These are phyloP conservation scores for Choloepus hoffmanni DNA, from an alignment of 2,113 vertebrate species.

Conservation along the genomic window DNA sequence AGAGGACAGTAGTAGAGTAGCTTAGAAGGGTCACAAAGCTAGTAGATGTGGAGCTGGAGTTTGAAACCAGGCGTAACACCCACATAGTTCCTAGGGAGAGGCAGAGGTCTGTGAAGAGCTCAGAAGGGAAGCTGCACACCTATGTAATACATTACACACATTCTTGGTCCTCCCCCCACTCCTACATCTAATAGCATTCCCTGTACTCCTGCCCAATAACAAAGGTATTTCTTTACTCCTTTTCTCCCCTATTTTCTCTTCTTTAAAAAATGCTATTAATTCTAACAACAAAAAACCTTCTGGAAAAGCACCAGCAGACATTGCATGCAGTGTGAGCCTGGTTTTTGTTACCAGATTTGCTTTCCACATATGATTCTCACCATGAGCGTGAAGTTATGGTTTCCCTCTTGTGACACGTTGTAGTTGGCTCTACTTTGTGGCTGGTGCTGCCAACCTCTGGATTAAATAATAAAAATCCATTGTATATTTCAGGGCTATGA, in stretches of 20 bases:
- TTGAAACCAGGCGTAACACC: background rate
- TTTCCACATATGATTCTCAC: conserved; percentile 53
- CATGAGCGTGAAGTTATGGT: conserved; percentile 12
- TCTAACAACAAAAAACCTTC: conserved; percentile 63
- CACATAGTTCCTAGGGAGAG: background rate
- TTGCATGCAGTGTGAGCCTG: conserved; percentile 38
- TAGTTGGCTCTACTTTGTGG: conserved; percentile 56
- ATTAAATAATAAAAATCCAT: conserved; percentile 63
- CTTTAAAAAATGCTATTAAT: conserved; percentile 49
- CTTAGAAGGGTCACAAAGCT: background rate
- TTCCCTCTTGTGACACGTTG: background rate
- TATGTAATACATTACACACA: background rate
- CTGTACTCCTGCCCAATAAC: background rate
- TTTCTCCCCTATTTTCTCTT: conserved; percentile 24
- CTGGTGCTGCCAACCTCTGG: conserved; percentile 40
- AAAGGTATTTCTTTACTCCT: background rate
- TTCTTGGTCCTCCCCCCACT: background rate
- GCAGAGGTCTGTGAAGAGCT: background rate
- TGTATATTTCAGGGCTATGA: conserved; percentile 61
- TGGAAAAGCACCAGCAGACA: conserved; percentile 58
- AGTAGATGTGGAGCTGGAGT: background rate
- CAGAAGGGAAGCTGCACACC: background rate
- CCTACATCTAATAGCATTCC: background rate
- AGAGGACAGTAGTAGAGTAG: background rate
- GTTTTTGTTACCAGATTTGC: conserved; percentile 63